Conservation (phyloP, 2,888 invertebrate genomes). For the Smittia sp. region DNA sequence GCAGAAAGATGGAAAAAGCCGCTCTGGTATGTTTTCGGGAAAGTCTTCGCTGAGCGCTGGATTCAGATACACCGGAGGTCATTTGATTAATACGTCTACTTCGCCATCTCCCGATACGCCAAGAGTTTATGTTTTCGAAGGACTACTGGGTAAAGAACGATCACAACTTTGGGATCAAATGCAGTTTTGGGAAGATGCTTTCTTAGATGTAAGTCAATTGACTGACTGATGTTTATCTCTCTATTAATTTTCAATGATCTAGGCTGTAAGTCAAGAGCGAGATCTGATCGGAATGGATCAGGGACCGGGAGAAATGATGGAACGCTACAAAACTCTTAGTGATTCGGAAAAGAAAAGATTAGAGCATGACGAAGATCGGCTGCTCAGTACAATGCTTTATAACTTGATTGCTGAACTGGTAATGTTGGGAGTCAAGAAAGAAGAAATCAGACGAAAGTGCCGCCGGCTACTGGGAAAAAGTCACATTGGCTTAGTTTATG, state of each 20-base stretch:
- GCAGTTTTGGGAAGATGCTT: conserved; percentile 99
- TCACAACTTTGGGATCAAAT: conserved; percentile 96
- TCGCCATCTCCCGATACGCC: conserved; percentile 88
- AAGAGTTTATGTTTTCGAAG: conserved; percentile 89
- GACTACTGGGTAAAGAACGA: conserved; percentile 65
- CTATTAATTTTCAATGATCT: background rate
- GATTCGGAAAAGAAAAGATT: conserved; percentile 90
- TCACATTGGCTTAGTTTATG: conserved; percentile 96
- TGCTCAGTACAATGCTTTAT: conserved; percentile 92
- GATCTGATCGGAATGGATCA: conserved; percentile 99
- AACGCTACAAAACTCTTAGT: conserved; percentile 88
- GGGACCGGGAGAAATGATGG: conserved; percentile 98
- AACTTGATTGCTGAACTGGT: conserved; percentile 95
- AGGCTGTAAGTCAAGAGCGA: conserved; percentile 73
- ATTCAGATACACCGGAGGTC: conserved; percentile 82
- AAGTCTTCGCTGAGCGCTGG: conserved; percentile 86
- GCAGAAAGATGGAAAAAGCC: conserved; percentile 65
- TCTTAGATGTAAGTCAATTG: conserved; percentile 64
- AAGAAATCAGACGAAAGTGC: conserved; percentile 79
- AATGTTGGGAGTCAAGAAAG: conserved; percentile 82
- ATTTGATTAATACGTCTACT: conserved; percentile 77
- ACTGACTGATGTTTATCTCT: conserved; percentile 48
- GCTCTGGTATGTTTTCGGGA: conserved; percentile 85
- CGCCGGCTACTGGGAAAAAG: conserved; percentile 94
- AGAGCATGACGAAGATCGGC: conserved; percentile 95